phyloP scores from a whole-genome alignment of 2,888 invertebrate species.

The Mythimna loreyi region DNA sequence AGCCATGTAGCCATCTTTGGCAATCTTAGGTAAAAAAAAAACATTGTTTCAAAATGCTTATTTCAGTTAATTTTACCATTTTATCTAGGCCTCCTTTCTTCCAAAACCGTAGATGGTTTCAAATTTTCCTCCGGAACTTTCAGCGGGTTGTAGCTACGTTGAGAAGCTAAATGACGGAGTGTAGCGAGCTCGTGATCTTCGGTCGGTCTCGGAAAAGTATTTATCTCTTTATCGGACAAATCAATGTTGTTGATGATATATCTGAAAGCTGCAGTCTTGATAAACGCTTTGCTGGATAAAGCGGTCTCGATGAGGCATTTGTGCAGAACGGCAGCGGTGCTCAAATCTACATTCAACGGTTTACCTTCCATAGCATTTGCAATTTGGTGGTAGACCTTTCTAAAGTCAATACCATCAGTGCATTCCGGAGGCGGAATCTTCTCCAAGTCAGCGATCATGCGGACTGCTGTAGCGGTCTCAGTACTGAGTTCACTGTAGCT shows the following conservation, averaged over 20 bases:
- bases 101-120: constrained; percentile 7
- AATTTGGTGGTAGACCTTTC: constrained; percentile 77
- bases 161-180: constrained; percentile 72
- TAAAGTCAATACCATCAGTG: constrained; percentile 78
- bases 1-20: too few relatives aligned
- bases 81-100: neutral
- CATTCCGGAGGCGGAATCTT: constrained; percentile 70
- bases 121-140: constrained; percentile 71
- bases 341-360: constrained; percentile 69
- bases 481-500: constrained; percentile 76
- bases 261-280: constrained; percentile 68
- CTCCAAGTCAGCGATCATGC: constrained; percentile 84
- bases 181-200: constrained; percentile 69
- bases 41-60: neutral
- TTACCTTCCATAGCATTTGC: constrained; percentile 86
- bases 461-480: constrained; percentile 77
- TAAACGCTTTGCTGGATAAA: constrained; percentile 77
- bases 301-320: constrained; percentile 77
- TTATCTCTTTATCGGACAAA: constrained; percentile 67
- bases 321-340: constrained; percentile 68
- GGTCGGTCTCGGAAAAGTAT: constrained; percentile 70
- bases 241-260: constrained; percentile 71
- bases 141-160: constrained; percentile 80
- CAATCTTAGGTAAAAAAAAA: neutral
- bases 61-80: rapidly evolving